Percentiles rank a stretch among this genome's conserved stretches.
Evolutionary conservation across 2,888 invertebrate genomes (phyloP).

Genomic region (Sinodicranocentrus sp.): DNA sequence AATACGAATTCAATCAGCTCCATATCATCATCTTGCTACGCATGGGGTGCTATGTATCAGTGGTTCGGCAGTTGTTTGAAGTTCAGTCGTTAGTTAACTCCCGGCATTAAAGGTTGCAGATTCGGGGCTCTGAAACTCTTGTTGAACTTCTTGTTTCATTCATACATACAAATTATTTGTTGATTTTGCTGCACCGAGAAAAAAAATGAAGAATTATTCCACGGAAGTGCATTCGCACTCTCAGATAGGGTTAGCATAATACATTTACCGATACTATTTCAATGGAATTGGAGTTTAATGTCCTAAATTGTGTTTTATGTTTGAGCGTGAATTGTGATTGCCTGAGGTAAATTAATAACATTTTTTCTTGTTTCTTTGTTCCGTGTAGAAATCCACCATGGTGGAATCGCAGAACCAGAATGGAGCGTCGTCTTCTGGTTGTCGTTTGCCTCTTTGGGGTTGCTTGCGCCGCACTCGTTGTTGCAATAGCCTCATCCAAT

Average conservation of each 20-base stretch:
- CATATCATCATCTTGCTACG: constrained; percentile 32
- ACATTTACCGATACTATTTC: background rate
- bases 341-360: background rate
- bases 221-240: constrained; percentile 36
- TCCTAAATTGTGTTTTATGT: too few species aligned
- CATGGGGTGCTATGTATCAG: constrained; percentile 18
- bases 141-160: background rate
- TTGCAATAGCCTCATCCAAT: constrained; percentile 81
- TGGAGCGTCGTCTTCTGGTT: constrained; percentile 85
- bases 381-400: constrained; percentile 86
- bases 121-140: constrained; percentile 7
- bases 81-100: constrained; percentile 62
- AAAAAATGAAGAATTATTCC: constrained; percentile 51
- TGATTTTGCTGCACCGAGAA: background rate
- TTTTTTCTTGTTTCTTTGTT: background rate
- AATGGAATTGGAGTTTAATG: too few species aligned
- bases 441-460: constrained; percentile 82
- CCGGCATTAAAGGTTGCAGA: constrained; percentile 58
- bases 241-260: constrained; percentile 38
- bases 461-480: constrained; percentile 83
- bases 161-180: background rate
- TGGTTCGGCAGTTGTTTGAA: constrained; percentile 41
- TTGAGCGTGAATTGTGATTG: too few species aligned
- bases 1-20: constrained; percentile 47
- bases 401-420: constrained; percentile 87